Conservation (phyloP, 2,113 vertebrate species). For the Melanocharis versteri region DNA sequence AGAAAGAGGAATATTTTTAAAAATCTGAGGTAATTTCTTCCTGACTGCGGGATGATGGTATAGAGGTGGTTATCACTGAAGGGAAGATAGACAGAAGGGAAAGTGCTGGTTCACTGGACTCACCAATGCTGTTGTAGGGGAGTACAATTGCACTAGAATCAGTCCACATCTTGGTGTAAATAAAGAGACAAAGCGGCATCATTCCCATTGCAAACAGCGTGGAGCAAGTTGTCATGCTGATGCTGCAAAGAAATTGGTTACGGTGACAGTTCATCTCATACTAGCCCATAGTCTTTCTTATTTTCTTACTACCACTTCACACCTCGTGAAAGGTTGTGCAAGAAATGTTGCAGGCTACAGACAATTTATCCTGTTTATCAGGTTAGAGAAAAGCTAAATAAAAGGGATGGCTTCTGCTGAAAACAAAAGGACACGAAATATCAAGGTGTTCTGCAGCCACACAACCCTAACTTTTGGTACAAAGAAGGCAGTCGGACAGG, state of each 20-base stretch:
- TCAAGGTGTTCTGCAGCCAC: not conserved
- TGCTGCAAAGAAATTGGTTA: conserved; percentile 71
- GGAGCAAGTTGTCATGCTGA: conserved; percentile 97
- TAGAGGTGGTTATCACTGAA: not conserved
- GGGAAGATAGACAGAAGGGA: not conserved
- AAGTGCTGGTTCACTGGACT: not conserved
- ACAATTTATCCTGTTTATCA: not conserved
- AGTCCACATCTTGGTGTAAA: conserved; percentile 89
- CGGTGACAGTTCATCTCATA: not conserved
- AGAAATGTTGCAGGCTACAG: not conserved
- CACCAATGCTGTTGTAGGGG: conserved; percentile 91
- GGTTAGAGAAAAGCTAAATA: not conserved
- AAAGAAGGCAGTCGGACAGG: not conserved
- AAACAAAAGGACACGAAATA: not conserved
- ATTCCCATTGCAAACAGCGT: conserved; percentile 92
- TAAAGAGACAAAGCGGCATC: conserved; percentile 93
- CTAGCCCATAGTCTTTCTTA: not conserved
- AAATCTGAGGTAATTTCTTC: not conserved
- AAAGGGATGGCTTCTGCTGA: not conserved
- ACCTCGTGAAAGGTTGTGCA: not conserved
- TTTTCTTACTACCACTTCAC: not conserved
- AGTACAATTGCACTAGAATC: conserved; percentile 77
- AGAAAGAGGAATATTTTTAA: not conserved
- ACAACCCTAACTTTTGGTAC: not conserved
- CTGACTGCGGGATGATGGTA: not conserved